Base-by-base conservation (phyloP, 2,797 vertebrate genomes). In the Anabas testudineus region DNA sequence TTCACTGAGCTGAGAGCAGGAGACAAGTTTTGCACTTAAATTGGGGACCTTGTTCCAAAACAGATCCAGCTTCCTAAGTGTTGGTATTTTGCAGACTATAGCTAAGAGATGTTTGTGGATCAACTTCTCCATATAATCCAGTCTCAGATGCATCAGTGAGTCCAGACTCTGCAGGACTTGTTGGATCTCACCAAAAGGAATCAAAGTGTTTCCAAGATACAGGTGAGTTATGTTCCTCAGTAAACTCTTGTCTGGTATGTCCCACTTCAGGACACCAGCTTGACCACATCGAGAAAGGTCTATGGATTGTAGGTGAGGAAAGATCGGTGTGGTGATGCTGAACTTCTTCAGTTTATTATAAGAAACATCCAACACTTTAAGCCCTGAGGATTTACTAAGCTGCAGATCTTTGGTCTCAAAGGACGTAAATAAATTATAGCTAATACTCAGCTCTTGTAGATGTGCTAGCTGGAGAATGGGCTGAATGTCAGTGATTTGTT, bases 321-420 rank as follows among this genome's bases (percentile, higher is more conserved):
- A 80, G 22, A 85, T 21, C 3, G 46, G 46, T 14, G 54, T 71
- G 5, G 59, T 71, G 37, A 82, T 76, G 0, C 76, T 71, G 28
- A 82, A 76, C 10, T 1, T 76, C n/a, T 24, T 26, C 22, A 13
- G 0, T 48, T 0, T 28, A 36, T 71, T 77, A 0, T 0, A 0
- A 0, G 0, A 0, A 4, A 82, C 21, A 0, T 0, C 3, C 21
- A 85, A 19, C 0, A 5, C 8, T 1, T 53, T 10, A 3, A 82
- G 14, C 1, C 55, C 15, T 19, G 73, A 70, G 28, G 28, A 3
- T 28, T 3, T 28, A 28, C 7, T 28, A 28, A 28, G 3, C 3
- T 3, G 28, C 28, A 28, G 28, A 28, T 28, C 7, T 28, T 28
- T 3, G 28, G 28, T 28, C 28, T 28, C 28, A 28, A 28, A 28